Base-by-base conservation (phyloP, 1,140 invertebrate genomes). In the Archivesica marissinica region DNA sequence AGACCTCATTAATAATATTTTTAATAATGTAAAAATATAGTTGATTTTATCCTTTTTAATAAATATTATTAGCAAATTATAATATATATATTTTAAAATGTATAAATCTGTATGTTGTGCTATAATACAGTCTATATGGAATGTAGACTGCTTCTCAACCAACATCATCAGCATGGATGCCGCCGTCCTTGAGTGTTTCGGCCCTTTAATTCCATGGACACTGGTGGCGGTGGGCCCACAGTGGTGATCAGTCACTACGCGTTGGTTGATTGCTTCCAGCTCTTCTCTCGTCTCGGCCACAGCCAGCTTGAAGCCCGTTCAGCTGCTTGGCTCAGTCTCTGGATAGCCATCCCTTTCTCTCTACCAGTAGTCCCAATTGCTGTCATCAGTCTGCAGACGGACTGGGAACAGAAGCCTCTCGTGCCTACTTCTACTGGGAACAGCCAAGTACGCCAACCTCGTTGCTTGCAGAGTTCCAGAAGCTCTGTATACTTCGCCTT, bases 161-260 rank as follows among this genome's bases (percentile, higher is more conserved):
- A n/a, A 13, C 41, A 75, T 75, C 75, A 56, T 77, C 75, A 77
- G 54, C 54, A 56, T 56, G 75, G 75, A n/a, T 11, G 28, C 23
- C 54, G 50, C 54, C 50, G n/a, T 59, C 50, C 15, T 35, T 28
- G 75, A 59, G n/a, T 77, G 20, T 56, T 77, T 77, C 54, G 50
- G 75, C 50, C 75, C 75, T 77, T 77, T 35, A n/a, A n/a, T n/a
- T 77, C 75, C 75, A 56, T 38, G 75, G 33, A 77, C 33, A 77
- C 75, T 56, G 28, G 9, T 59, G 23, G 75, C 50, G 50, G 75
- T 59, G 54, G 50, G 30, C 50, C 54, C 50, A 59, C 75, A 23
- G 75, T 77, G 13, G n/a, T n/a, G n/a, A n/a, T n/a, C n/a, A n/a
- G n/a, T 77, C 30, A 50, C 56, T 35, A 38, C 33, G 61, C 66